A percentile compares a stretch with the other conserved stretches of the same genome.
Conservation (phyloP, 1,140 invertebrate genomes). For the Tetraneura akinire region DNA sequence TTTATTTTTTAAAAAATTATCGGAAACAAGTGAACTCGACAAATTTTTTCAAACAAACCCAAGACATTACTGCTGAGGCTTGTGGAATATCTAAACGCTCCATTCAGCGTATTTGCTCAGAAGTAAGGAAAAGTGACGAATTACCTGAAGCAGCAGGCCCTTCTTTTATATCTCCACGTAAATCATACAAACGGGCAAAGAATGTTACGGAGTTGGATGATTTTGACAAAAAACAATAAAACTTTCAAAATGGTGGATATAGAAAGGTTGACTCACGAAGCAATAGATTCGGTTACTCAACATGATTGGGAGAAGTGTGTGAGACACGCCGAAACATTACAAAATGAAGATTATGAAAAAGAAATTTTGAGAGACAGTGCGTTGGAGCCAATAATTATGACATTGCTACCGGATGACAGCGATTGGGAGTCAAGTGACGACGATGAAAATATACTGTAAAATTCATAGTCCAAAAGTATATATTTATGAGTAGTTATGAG, state of each 20-base stretch:
- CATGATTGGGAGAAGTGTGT: slow-evolving; percentile 12
- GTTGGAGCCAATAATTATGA: slow-evolving; percentile 19
- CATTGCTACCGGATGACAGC: slow-evolving; percentile 14
- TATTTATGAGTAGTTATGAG: background rate
- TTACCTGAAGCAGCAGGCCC: background rate
- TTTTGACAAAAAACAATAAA: slow-evolving; percentile 45
- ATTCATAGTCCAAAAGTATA: background rate
- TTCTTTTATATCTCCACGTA: slow-evolving; percentile 19
- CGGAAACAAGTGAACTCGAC: background rate
- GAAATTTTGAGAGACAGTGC: background rate
- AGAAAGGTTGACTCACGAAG: background rate
- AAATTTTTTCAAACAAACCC: background rate
- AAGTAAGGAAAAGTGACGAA: background rate
- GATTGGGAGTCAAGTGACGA: slow-evolving; percentile 15
- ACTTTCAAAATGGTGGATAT: slow-evolving; percentile 9
- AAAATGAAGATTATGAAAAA: background rate
- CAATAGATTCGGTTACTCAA: background rate
- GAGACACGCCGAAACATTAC: background rate
- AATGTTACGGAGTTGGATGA: background rate
- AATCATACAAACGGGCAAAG: background rate
- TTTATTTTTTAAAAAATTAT: slow-evolving; percentile 17
- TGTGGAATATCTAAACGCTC: background rate
- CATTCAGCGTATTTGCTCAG: background rate
- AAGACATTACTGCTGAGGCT: background rate
- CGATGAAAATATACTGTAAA: background rate